These are phyloP conservation scores for Ametastegia equiseti DNA, from an alignment of 2,888 invertebrate genomes.

Conservation along the genomic window DNA sequence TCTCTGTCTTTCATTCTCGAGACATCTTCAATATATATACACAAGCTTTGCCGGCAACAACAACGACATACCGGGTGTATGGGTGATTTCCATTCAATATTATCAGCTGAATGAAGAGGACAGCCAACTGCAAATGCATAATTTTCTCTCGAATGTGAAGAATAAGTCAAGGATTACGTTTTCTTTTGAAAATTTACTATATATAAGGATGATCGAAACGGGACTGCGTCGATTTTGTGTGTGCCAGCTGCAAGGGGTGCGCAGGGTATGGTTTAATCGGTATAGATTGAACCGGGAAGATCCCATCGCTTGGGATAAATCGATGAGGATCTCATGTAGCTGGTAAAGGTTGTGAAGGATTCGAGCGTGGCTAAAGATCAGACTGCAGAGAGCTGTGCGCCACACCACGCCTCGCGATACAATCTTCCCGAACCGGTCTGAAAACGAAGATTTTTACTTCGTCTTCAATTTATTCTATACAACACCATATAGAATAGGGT, in stretches of 20 bases:
- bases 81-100: no score
- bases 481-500: no score
- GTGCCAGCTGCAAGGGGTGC: neutral
- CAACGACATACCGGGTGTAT: slow-evolving; percentile 21
- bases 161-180: no score
- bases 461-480: neutral
- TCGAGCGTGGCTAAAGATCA: slow-evolving; percentile 19
- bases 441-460: slow-evolving; percentile 10
- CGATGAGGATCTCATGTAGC: slow-evolving; percentile 7
- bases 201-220: no score
- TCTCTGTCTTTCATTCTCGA: slow-evolving; percentile 12
- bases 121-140: no score
- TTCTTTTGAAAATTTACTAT: no score
- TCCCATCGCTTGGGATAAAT: slow-evolving; percentile 22
- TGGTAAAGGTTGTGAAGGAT: slow-evolving; percentile 10
- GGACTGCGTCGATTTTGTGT: neutral
- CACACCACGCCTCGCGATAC: slow-evolving; percentile 29
- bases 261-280: neutral
- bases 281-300: neutral
- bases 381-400: slow-evolving; percentile 4
- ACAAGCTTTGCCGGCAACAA: neutral
- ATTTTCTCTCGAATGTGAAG: neutral
- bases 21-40: neutral
- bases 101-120: no score
- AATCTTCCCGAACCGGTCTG: slow-evolving; percentile 35